Conservation (phyloP, 2,113 vertebrate species). For the Hyla sarda region DNA sequence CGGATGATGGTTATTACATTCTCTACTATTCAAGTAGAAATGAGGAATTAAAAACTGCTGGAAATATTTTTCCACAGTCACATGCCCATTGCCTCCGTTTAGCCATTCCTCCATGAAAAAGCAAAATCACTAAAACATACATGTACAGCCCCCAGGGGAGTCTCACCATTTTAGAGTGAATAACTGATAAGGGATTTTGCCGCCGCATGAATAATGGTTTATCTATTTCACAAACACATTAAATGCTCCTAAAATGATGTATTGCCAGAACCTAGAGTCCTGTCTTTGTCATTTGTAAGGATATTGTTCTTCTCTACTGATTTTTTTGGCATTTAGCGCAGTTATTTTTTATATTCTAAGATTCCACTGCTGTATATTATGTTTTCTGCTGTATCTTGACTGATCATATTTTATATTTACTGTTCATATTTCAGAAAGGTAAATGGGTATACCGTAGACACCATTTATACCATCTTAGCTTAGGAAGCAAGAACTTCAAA, state of each 20-base stretch:
- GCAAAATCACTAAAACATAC: constrained; percentile 20
- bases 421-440: not conserved
- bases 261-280: not conserved
- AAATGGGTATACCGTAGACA: not conserved
- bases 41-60: constrained; percentile 3
- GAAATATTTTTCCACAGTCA: not conserved
- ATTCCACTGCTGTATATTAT: not conserved
- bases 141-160: not conserved
- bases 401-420: no score
- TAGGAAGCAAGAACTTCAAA: no score
- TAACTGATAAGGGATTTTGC: constrained; percentile 1
- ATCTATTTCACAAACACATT: constrained; percentile 17
- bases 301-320: constrained; percentile 1
- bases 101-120: not conserved
- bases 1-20: constrained; percentile 52
- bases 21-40: constrained; percentile 5
- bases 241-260: not conserved
- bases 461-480: no score
- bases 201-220: not conserved
- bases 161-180: not conserved
- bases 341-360: no score
- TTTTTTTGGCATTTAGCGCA: not conserved
- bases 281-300: not conserved
- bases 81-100: not conserved
- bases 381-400: not conserved